Evolutionary conservation across 2,888 invertebrate genomes (phyloP).

Genomic region (Yponomeuta malinellus): DNA sequence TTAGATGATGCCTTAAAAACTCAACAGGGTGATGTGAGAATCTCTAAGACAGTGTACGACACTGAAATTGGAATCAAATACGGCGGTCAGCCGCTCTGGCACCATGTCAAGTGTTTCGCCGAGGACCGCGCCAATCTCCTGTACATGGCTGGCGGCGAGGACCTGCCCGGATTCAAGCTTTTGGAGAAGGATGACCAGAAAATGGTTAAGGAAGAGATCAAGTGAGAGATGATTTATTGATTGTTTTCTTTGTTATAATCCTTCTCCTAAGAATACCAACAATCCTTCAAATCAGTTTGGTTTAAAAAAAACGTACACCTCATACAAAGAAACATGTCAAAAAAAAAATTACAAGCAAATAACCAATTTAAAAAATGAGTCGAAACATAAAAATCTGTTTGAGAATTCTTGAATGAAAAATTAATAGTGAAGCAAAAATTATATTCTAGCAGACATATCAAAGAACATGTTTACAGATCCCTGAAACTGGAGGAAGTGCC

Average conservation of each 20-base stretch:
- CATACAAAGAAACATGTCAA: too few species aligned
- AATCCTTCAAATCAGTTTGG: too few species aligned
- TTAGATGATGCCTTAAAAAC: neutral
- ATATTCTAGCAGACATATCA: too few species aligned
- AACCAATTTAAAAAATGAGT: too few species aligned
- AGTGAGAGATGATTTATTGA: conserved; percentile 62
- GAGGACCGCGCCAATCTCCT: conserved; percentile 81
- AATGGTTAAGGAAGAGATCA: conserved; percentile 77
- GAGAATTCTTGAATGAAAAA: too few species aligned
- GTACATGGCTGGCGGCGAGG: conserved; percentile 82
- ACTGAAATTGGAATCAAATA: conserved; percentile 86
- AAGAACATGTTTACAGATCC: conserved; percentile 31
- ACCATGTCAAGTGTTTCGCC: conserved; percentile 93
- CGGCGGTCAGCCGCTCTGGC: conserved; percentile 92
- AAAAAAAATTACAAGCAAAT: too few species aligned
- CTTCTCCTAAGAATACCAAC: too few species aligned
- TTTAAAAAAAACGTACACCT: too few species aligned
- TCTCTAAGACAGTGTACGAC: conserved; percentile 90
- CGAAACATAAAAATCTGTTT: too few species aligned
- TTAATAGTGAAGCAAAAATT: too few species aligned
- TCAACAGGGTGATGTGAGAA: conserved; percentile 80
- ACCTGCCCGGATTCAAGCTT: conserved; percentile 84
- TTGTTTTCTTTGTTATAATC: too few species aligned
- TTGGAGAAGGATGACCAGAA: conserved; percentile 83
- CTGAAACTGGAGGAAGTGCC: conserved; percentile 72